phyloP scores from a whole-genome alignment of 2,113 vertebrate genomes.

The Cnemophilus loriae region DNA sequence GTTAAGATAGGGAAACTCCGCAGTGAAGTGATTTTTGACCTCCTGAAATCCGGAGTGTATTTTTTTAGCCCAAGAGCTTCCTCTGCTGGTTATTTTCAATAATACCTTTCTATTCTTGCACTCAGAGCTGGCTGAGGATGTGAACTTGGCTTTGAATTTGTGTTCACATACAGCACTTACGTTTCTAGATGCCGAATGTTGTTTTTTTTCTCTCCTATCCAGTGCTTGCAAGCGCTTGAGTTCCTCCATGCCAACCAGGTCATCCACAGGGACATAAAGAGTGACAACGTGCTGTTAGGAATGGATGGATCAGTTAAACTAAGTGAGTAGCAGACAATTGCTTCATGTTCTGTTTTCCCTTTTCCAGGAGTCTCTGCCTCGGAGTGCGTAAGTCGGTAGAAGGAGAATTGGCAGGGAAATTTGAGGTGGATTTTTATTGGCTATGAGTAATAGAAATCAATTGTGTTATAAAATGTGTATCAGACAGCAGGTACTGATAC shows the following conservation, averaged over 20 bases:
- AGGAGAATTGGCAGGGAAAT: not conserved
- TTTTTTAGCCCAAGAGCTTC: slow-evolving; percentile 19
- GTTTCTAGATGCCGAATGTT: not conserved
- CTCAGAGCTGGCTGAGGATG: not conserved
- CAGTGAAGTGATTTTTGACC: not conserved
- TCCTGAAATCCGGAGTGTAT: not conserved
- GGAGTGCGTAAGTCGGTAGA: accelerated
- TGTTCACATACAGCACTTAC: not conserved
- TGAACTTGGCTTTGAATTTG: not conserved
- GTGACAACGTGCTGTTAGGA: slow-evolving; percentile 95
- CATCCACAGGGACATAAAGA: slow-evolving; percentile 99
- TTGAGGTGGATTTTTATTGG: not conserved
- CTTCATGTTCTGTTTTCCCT: not conserved
- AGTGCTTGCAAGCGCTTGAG: slow-evolving; percentile 97
- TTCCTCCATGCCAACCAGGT: slow-evolving; percentile 98
- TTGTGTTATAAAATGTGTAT: not conserved
- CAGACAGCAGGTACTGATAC: not conserved
- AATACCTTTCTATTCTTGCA: not conserved
- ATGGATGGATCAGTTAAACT: slow-evolving; percentile 99
- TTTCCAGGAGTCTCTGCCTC: not conserved
- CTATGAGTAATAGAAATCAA: not conserved
- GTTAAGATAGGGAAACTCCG: not conserved
- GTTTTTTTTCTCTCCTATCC: not conserved
- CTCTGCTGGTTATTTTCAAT: slow-evolving; percentile 25
- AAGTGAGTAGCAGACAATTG: slow-evolving; percentile 78